These are phyloP conservation scores for Eupithecia dodoneata DNA, from an alignment of 2,888 invertebrate species.

Conservation along the genomic window DNA sequence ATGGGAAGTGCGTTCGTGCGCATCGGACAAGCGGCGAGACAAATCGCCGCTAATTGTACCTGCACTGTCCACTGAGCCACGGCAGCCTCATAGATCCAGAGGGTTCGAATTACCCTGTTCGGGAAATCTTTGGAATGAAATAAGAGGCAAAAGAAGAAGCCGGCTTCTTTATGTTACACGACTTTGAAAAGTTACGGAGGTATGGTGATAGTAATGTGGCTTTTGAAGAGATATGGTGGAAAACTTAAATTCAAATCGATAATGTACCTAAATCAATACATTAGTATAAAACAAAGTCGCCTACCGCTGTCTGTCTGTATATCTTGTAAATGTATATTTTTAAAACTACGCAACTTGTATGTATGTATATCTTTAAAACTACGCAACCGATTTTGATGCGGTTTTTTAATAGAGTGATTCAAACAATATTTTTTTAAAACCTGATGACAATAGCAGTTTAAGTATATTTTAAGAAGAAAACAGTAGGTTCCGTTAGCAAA, in stretches of 20 bases:
- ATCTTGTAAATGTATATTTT: no score
- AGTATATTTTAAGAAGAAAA: not conserved
- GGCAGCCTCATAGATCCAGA: constrained; percentile 38
- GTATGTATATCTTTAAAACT: no score
- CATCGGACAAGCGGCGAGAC: constrained; percentile 75
- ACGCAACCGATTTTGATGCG: no score
- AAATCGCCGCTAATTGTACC: constrained; percentile 80
- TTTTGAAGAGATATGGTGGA: not conserved
- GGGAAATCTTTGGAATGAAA: not conserved
- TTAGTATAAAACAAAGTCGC: no score
- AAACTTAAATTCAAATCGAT: not conserved
- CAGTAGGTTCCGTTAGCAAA: not conserved
- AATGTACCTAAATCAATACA: not conserved
- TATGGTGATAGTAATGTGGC: not conserved
- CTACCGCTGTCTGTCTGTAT: no score
- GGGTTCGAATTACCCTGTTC: constrained; percentile 45
- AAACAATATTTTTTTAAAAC: no score
- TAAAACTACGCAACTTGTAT: no score
- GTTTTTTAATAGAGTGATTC: no score
- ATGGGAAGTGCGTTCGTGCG: constrained; percentile 83
- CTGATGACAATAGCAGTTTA: not conserved
- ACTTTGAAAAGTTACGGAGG: not conserved
- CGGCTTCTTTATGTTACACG: constrained; percentile 2
- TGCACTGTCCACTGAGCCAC: constrained; percentile 56
- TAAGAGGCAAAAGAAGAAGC: not conserved